phyloP scores from a whole-genome alignment of 2,797 vertebrate genomes.

The Galago senegalensis region DNA sequence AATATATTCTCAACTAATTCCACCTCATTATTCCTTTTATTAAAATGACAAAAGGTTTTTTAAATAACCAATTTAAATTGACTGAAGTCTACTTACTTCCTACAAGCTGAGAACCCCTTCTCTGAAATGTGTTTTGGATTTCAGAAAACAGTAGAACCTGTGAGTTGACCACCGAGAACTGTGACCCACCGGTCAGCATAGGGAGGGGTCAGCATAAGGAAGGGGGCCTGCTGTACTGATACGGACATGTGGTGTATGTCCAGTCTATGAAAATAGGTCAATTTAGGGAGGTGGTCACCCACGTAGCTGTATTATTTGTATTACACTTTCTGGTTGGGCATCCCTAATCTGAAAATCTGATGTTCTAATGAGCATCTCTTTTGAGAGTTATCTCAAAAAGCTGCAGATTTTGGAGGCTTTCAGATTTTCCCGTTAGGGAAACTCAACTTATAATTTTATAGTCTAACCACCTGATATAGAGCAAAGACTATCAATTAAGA shows the following conservation, averaged over 20 bases:
- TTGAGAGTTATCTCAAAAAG: neutral
- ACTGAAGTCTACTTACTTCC: neutral
- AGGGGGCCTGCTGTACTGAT: too few relatives aligned
- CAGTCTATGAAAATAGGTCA: too few relatives aligned
- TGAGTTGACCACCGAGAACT: too few relatives aligned
- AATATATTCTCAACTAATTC: neutral
- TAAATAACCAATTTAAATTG: conserved; percentile 47
- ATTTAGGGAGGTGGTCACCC: too few relatives aligned
- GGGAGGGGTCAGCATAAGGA: too few relatives aligned
- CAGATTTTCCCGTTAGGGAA: neutral
- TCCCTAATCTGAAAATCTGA: neutral
- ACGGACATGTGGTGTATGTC: too few relatives aligned
- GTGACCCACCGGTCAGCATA: too few relatives aligned
- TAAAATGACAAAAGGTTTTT: neutral
- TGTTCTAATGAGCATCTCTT: neutral
- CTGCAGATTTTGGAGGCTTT: neutral
- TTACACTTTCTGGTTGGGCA: neutral
- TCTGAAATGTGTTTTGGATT: neutral
- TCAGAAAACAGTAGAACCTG: neutral
- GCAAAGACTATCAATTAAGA: conserved; percentile 8
- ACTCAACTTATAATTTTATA: neutral
- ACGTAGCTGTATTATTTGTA: neutral
- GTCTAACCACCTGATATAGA: neutral
- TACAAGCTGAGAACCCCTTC: neutral
- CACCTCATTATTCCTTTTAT: neutral